Percentiles rank a stretch among this genome's conserved stretches.
Conservation (phyloP, 2,888 invertebrate genomes). For the Sinodicranocentrus sp. region DNA sequence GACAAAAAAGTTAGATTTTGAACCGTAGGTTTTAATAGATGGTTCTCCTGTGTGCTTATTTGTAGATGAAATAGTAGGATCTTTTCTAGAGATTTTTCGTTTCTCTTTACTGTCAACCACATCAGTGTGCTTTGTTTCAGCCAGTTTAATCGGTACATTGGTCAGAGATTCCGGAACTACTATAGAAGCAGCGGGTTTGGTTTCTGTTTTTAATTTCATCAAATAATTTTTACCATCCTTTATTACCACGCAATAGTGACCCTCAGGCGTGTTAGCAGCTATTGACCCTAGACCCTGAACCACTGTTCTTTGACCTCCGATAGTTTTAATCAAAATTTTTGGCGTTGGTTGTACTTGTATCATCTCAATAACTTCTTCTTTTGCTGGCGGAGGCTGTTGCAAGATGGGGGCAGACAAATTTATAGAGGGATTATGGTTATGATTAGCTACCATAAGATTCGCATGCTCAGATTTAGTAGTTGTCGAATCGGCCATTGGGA, state of each 20-base stretch:
- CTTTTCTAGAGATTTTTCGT: slow-evolving; percentile 60
- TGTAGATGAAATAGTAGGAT: slow-evolving; percentile 48
- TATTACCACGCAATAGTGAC: slow-evolving; percentile 58
- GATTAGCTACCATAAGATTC: slow-evolving; percentile 11
- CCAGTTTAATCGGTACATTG: neutral
- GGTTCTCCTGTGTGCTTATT: slow-evolving; percentile 42
- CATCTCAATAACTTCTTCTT: slow-evolving; percentile 22
- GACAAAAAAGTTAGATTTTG: slow-evolving; percentile 78
- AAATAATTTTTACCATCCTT: slow-evolving; percentile 71
- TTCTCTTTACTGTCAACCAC: slow-evolving; percentile 32
- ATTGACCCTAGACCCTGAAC: slow-evolving; percentile 43
- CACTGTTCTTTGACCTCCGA: slow-evolving; percentile 68
- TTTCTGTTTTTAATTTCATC: slow-evolving; percentile 61
- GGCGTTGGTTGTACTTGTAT: slow-evolving; percentile 48
- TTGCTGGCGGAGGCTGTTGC: slow-evolving; percentile 16
- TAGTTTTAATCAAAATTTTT: slow-evolving; percentile 71
- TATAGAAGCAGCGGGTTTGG: slow-evolving; percentile 22
- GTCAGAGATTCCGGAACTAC: slow-evolving; percentile 3
- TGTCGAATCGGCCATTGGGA: neutral
- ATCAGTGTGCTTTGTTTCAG: slow-evolving; percentile 12
- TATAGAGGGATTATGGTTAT: neutral
- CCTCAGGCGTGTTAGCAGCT: neutral
- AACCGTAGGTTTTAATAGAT: slow-evolving; percentile 30
- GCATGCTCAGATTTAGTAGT: neutral
- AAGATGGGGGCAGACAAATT: slow-evolving; percentile 1